Percentiles rank a stretch among this genome's conserved stretches.
These are phyloP conservation scores for Nasonia giraulti DNA, from an alignment of 1,140 invertebrate species.

Conservation along the genomic window DNA sequence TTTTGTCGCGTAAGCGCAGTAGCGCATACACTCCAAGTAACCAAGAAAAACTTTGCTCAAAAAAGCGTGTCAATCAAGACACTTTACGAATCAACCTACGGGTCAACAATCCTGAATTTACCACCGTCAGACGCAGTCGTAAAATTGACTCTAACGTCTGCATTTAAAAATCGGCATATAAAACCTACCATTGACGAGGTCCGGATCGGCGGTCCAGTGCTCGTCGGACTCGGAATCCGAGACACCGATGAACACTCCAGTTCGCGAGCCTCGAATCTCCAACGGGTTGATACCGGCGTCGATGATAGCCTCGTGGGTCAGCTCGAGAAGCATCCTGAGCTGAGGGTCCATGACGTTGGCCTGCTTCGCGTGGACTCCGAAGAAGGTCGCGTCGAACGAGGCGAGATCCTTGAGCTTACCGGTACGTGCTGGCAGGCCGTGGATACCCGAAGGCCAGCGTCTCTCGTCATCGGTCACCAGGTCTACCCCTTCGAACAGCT, in stretches of 20 bases:
- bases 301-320: conserved; percentile 95
- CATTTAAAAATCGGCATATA: too few relatives aligned
- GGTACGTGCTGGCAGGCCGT: conserved; percentile 88
- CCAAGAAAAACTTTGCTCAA: too few relatives aligned
- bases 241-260: conserved; percentile 93
- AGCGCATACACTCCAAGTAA: too few relatives aligned
- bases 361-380: conserved; percentile 95
- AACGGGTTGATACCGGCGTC: conserved; percentile 93
- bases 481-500: conserved; percentile 90
- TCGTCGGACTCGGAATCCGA: conserved; percentile 91
- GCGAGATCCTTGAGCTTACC: conserved; percentile 93
- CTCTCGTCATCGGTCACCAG: conserved; percentile 91
- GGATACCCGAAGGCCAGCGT: conserved; percentile 84
- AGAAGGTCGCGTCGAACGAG: conserved; percentile 94
- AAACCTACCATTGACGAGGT: conserved; percentile 83
- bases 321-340: conserved; percentile 91
- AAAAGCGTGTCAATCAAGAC: too few relatives aligned
- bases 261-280: conserved; percentile 87
- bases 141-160: too few relatives aligned
- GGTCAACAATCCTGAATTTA: too few relatives aligned
- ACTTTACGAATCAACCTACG: too few relatives aligned
- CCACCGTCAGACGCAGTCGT: too few relatives aligned
- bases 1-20: too few relatives aligned
- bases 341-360: conserved; percentile 97
- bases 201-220: conserved; percentile 83